A percentile compares a stretch with the other conserved stretches of the same genome.
Conservation (phyloP, 2,888 invertebrate genomes). For the Melinaea marsaeus region DNA sequence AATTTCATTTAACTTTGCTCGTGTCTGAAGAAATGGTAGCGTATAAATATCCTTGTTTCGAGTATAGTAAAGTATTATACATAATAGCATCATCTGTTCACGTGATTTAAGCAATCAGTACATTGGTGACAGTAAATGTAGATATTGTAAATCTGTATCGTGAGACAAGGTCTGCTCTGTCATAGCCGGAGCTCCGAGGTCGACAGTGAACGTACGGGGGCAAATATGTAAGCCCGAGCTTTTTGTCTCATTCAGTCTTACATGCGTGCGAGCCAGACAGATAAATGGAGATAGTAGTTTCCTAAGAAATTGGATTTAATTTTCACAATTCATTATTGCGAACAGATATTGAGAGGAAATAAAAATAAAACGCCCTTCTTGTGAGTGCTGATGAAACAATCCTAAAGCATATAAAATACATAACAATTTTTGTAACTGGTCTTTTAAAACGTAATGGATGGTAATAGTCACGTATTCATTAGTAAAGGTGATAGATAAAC, state of each 20-base stretch:
- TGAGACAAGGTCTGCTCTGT: conserved; percentile 61
- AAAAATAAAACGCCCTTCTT: too few species aligned
- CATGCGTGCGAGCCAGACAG: conserved; percentile 26
- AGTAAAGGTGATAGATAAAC: conserved; percentile 19
- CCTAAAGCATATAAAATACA: not conserved
- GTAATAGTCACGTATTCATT: conserved; percentile 18
- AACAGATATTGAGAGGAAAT: not conserved
- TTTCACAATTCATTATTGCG: conserved; percentile 17
- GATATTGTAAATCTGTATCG: conserved; percentile 47
- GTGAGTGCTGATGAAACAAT: too few species aligned
- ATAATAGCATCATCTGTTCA: conserved; percentile 28
- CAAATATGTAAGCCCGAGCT: conserved; percentile 49
- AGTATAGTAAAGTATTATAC: not conserved
- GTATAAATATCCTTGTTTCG: not conserved
- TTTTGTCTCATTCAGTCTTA: conserved; percentile 36
- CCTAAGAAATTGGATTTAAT: conserved; percentile 26
- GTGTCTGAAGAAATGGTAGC: too few species aligned
- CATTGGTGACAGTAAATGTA: conserved; percentile 43
- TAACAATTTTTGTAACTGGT: not conserved
- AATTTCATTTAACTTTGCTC: not conserved
- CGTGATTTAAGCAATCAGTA: conserved; percentile 26
- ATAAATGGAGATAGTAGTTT: conserved; percentile 28
- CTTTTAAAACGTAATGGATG: not conserved
- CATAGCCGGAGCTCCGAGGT: conserved; percentile 55
- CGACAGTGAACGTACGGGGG: conserved; percentile 63